Evolutionary conservation across 2,888 invertebrate species (phyloP), one percentile per base, ranked within the genome.

Genomic region (Siphonodentalium dalli): DNA sequence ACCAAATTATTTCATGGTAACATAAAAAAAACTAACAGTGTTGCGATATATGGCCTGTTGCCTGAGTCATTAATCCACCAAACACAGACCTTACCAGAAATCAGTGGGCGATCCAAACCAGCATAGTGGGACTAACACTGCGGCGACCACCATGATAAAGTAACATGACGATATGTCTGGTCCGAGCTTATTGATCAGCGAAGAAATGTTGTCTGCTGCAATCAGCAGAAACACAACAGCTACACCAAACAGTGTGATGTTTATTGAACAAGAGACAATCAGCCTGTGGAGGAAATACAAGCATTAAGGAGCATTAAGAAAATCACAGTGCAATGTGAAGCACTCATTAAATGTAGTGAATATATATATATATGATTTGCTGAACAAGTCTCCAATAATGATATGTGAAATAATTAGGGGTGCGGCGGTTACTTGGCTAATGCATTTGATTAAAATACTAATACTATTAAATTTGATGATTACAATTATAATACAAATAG

Each of bases 41-140:
- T n/a, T n/a, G n/a, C n/a, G n/a, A n/a, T n/a, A n/a, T n/a, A n/a
- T n/a, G n/a, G n/a, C n/a, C n/a, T n/a, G n/a, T n/a, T n/a, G n/a
- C n/a, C n/a, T n/a, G n/a, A n/a, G n/a, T n/a, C n/a, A n/a, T n/a
- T n/a, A n/a, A n/a, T n/a, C n/a, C n/a, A n/a, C n/a, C n/a, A n/a
- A n/a, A n/a, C n/a, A n/a, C n/a, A n/a, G n/a, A 28, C 79, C 85
- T 86, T 81, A 92, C 93, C 92, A 92, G 89, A 93, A 92, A 74
- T 93, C 92, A 79, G 92, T 92, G 0, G 93, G 93, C 58, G 92
- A 92, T 42, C 92, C 93, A 6, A 93, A 85, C 92, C 92, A 93
- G 85, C 91, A 87, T 45, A 92, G 80, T 0, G 93, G 93, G 63
- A 90, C 89, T 21, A 93, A 84, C 45, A 89, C 76, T 2, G 87